Base-by-base conservation (phyloP, 2,797 vertebrate species). In the Chaenodraco wilsoni region DNA sequence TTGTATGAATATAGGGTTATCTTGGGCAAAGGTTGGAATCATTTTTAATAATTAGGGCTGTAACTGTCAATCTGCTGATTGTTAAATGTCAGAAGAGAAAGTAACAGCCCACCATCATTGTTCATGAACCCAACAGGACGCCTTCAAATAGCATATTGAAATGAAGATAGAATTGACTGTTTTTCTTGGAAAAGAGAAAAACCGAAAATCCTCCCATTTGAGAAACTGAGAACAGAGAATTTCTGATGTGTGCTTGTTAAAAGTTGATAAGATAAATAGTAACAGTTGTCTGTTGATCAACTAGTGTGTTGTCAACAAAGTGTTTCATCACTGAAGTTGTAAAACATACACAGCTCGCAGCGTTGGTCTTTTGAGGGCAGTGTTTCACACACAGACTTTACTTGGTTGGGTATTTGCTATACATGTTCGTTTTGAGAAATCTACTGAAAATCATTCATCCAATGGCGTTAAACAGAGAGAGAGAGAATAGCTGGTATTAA, bases 61-160 rank as follows among this genome's bases (percentile, higher is more conserved):
- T 27, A 54, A 23, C 27, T 54, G 13, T 55, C 23, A 54, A 44
- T 54, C 49, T 65, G n/a, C 46, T n/a, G 9, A 58, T 68, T n/a
- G 3, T 37, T n/a, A 44, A 77, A 48, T 57, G 43, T 13, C 19
- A 48, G 9, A 63, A 17, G 46, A 37, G 19, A 15, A 33, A 31
- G 57, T 27, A 27, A 59, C 9, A 52, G 3, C 12, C 31, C 44
- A 23, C n/a, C 2, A 7, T 43, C 31, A 45, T n/a, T 69, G 0
- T 23, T 15, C 21, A 17, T 50, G 54, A 65, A 41, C n/a, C 14
- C 23, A 37, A 17, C 3, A n/a, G 10, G n/a, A 37, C 1, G 14
- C 17, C 1, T 43, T 60, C n/a, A 46, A 48, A 51, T 9, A 13
- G 14, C 23, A 27, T 37, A 14, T 44, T 44, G 2, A 51, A 17